Evolutionary conservation across 2,888 invertebrate species (phyloP), one percentile per base, ranked within the genome.

Genomic region (Acleris laterana): DNA sequence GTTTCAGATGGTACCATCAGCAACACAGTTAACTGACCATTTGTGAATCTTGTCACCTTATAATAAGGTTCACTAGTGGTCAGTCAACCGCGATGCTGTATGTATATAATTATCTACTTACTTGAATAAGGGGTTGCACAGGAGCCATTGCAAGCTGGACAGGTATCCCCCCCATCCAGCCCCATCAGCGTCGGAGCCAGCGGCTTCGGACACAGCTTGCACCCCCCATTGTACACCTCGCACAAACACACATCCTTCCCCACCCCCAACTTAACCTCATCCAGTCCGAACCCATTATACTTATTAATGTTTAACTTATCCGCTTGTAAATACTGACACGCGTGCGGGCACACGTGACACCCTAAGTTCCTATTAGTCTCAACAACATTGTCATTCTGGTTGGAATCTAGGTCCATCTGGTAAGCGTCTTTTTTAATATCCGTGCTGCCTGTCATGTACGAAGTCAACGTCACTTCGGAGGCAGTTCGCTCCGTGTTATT

Each of bases 221-320:
- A 92, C 25, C 93, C 93, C 2, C 91, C 91, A 63, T 89, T 89
- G 76, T 88, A 92, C 74, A 83, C 85, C 83, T 89, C 92, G 71
- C 92, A 93, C 60, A 92, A 77, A 69, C 92, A 93, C 77, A 82
- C 85, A 68, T 82, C 80, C 72, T 77, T 78, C 62, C 87, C 90
- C 77, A 88, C 61, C 3, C 85, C 87, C 70, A 87, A 87, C 69
- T 84, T 86, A 71, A 92, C 77, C 79, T 92, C 92, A 70, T 90
- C 90, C 62, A 90, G 77, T 2, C 91, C 90, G 65, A 89, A 91
- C 72, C 77, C 82, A 55, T 82, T 85, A 58, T 82, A 80, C 69
- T 90, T 91, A 49, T 75, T 84, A 68, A 90, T 70, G 25, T 86
- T 86, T 52, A 90, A 72, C 70, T 77, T 79, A 19, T 80, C 85